A percentile compares a stretch with the other conserved stretches of the same genome.
Conservation (phyloP, 2,113 vertebrate genomes). For the Malaclemys terrapin region DNA sequence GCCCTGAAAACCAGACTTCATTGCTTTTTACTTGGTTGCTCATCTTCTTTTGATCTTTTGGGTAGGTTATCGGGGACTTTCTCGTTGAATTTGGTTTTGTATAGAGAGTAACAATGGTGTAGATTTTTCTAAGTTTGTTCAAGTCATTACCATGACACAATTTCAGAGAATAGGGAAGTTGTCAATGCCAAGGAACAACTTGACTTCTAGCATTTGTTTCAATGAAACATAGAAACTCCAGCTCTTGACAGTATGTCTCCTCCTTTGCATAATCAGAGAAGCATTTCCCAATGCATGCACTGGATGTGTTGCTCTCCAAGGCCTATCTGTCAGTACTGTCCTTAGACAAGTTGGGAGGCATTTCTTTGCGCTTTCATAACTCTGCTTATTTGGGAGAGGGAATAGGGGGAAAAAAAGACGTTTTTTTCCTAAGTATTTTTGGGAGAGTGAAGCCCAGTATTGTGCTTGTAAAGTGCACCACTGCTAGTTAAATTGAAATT, state of each 20-base stretch:
- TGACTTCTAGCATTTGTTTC: background rate
- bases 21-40: background rate
- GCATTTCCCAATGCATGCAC: background rate
- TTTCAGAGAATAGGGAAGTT: background rate
- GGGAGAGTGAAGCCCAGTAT: background rate
- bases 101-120: background rate
- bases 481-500: background rate
- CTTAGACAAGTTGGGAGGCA: background rate
- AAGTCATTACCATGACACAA: background rate
- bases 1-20: background rate
- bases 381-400: background rate
- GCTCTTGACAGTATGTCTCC: background rate
- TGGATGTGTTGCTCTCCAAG: background rate
- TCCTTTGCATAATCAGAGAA: background rate
- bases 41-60: background rate
- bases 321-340: background rate
- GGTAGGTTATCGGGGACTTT: background rate
- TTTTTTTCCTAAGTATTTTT: background rate
- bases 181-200: background rate
- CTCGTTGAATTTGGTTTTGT: background rate
- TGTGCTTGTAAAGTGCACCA: constrained; percentile 13
- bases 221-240: background rate
- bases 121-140: background rate
- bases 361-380: background rate
- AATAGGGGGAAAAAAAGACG: background rate